Evolutionary conservation across 2,113 vertebrate species (phyloP), one percentile per base, ranked within the genome.

Genomic region (Dipodomys merriami): DNA sequence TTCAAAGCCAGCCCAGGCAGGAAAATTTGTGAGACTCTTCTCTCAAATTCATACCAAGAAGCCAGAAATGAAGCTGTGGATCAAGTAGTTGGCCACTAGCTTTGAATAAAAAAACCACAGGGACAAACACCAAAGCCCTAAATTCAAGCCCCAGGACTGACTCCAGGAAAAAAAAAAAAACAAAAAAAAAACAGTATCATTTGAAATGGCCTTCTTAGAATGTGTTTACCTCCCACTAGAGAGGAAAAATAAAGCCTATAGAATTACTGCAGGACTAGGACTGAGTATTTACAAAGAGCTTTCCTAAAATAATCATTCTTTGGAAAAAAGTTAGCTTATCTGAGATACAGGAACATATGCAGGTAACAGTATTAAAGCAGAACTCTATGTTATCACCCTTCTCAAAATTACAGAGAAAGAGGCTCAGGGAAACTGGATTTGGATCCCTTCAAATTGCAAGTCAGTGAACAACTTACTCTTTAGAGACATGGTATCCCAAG

Each of bases 321-420:
- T 27, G 64, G 25, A 64, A 85, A 57, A 87, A 71, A 27, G 25
- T 39, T 72, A 12, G 30, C 33, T 74, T 78, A 68, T 8, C 35
- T 81, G 33, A 84, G 60, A 82, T 6, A 53, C 44, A n/a, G 33
- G 64, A 62, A 5, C 83, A 81, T 19, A 84, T 5, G 20, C 20
- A 79, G 80, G 74, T 16, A 87, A 69, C 39, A 33, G 69, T 27
- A 76, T 27, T 64, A 10, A 64, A 53, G 30, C 27, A 3, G 46
- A 79, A 83, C 44, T 44, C 57, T 35, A 69, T 5, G 60, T 46
- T 82, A 74, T 12, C 90, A 64, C 30, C 16, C 46, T 76, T 90
- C 67, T 53, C 19, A 91, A 89, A 93, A 87, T 88, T 73, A 80
- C 3, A 91, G 67, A 9, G 9, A 9, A 68, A 69, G 86, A 77